Evolutionary conservation across 2,113 vertebrate genomes (phyloP).

Genomic region (Vanacampus margaritifer): DNA sequence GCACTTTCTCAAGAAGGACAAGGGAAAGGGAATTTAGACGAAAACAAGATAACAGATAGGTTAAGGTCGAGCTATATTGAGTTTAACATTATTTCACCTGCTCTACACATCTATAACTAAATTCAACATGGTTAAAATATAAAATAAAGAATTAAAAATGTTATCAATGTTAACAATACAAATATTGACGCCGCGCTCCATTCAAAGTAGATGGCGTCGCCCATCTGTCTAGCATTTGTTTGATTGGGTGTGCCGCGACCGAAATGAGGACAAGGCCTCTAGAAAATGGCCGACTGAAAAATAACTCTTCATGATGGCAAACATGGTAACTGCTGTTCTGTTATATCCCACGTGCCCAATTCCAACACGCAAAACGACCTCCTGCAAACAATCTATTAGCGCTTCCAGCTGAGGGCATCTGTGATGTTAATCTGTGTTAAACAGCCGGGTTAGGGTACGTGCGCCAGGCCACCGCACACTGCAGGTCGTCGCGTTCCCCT

Average conservation of each 20-base stretch:
- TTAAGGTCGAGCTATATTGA: too few relatives aligned
- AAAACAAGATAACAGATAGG: too few relatives aligned
- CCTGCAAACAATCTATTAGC: conserved; percentile 18
- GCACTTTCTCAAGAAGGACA: too few relatives aligned
- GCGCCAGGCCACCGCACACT: conserved; percentile 9
- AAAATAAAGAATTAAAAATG: too few relatives aligned
- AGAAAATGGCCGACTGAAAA: not conserved
- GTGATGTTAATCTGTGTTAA: conserved; percentile 62
- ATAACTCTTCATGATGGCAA: not conserved
- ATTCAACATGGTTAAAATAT: too few relatives aligned
- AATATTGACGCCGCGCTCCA: too few relatives aligned
- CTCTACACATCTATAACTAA: too few relatives aligned
- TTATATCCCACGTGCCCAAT: not conserved
- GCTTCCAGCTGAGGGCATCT: conserved; percentile 56
- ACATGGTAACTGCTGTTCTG: not conserved
- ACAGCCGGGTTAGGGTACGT: conserved; percentile 58
- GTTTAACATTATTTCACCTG: too few relatives aligned
- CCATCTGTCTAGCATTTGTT: not conserved
- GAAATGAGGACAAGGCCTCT: not conserved
- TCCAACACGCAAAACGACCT: not conserved
- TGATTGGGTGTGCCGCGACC: not conserved
- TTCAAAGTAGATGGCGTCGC: too few relatives aligned
- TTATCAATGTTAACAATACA: not conserved
- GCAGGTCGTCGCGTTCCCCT: conserved; percentile 42
- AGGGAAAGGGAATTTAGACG: too few relatives aligned